Conservation (phyloP, 2,888 invertebrate genomes). For the Candidula unifasciata region DNA sequence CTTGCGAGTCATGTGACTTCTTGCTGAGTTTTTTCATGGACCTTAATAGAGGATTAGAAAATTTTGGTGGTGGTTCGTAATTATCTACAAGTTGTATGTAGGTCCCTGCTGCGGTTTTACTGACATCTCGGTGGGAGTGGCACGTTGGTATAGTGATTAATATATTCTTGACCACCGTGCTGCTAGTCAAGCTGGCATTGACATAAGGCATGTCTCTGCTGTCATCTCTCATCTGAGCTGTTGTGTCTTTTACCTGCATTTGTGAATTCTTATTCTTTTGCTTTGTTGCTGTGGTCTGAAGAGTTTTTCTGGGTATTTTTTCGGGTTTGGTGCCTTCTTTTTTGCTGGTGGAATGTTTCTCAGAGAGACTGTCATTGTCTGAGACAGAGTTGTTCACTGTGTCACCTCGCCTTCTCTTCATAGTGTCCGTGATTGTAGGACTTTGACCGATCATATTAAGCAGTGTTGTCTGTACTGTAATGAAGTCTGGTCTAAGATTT, state of each 20-base stretch:
- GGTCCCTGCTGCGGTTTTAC: conserved; percentile 29
- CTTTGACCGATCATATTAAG: conserved; percentile 30
- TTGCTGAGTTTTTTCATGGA: conserved; percentile 22
- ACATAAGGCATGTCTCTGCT: not conserved
- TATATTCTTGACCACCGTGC: conserved; percentile 13
- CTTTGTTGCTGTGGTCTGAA: not conserved
- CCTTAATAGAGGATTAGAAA: conserved; percentile 22
- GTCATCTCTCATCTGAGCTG: not conserved
- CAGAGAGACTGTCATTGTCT: not conserved
- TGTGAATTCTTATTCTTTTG: not conserved
- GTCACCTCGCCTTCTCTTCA: not conserved
- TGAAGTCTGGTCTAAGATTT: conserved; percentile 44
- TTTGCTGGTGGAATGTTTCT: not conserved
- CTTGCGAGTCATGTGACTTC: not conserved
- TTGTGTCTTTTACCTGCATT: not conserved
- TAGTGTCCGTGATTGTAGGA: conserved; percentile 7
- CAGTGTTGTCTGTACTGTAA: conserved; percentile 33
- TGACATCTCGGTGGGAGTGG: conserved; percentile 38
- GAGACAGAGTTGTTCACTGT: not conserved
- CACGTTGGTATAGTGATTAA: conserved; percentile 40
- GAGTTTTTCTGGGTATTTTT: not conserved
- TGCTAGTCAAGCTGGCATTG: not conserved
- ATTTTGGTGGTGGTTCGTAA: conserved; percentile 45
- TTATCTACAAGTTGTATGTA: conserved; percentile 47
- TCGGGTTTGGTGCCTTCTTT: not conserved